These are phyloP conservation scores for Coenobita brevimanus DNA, from an alignment of 1,140 invertebrate genomes.

Conservation along the genomic window DNA sequence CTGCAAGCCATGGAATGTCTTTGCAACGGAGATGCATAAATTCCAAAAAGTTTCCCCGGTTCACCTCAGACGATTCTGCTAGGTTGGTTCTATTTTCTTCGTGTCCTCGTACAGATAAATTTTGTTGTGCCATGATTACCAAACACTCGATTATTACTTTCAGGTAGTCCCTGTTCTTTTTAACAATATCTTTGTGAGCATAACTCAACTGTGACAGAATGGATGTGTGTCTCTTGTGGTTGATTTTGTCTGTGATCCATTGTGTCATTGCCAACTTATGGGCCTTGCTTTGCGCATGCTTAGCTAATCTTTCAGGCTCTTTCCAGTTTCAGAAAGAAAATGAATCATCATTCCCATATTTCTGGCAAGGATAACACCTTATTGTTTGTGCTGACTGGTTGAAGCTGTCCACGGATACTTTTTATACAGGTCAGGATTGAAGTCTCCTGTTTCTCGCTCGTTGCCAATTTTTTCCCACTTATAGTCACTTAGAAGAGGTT, in stretches of 20 bases:
- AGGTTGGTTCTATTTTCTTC: slow-evolving; percentile 9
- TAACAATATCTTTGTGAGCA: slow-evolving; percentile 3
- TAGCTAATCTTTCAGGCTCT: slow-evolving; percentile 16
- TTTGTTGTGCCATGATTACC: neutral
- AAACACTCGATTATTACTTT: slow-evolving; percentile 15
- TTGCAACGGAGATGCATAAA: slow-evolving; percentile 31
- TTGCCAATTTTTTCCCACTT: neutral
- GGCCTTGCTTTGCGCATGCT: slow-evolving; percentile 29
- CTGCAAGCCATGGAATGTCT: neutral
- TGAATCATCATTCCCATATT: no score
- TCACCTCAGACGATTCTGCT: neutral
- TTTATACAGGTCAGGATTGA: neutral
- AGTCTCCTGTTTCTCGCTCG: neutral
- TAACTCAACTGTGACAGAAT: neutral
- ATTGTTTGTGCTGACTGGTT: neutral
- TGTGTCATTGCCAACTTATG: slow-evolving; percentile 28
- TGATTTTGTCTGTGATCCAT: slow-evolving; percentile 7
- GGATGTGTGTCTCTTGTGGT: neutral
- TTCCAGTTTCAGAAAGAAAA: slow-evolving; percentile 24
- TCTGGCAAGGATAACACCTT: neutral
- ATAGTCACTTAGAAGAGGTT: no score
- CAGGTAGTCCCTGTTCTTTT: slow-evolving; percentile 1
- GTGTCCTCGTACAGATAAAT: neutral
- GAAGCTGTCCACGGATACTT: neutral
- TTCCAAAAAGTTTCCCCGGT: slow-evolving; percentile 21